Evolutionary conservation across 2,797 vertebrate species (phyloP).

Genomic region (Spinibarbus caldwelli): DNA sequence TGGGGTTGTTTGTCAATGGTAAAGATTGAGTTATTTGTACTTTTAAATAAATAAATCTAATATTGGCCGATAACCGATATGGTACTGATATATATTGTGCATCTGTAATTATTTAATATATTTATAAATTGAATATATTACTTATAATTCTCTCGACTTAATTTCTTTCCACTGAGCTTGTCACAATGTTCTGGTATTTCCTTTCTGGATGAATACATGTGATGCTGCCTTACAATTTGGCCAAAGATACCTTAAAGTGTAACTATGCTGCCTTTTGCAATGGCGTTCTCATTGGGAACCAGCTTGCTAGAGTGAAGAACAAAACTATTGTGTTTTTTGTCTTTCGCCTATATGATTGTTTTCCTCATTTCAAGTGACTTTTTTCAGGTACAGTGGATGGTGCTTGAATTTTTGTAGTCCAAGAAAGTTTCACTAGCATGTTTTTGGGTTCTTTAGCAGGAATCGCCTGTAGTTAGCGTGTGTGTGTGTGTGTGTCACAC

Average conservation of each 20-base stretch:
- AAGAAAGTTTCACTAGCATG: constrained; percentile 6
- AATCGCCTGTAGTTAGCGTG: constrained; percentile 8
- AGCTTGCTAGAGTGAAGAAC: neutral
- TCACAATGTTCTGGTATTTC: neutral
- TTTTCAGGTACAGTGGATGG: neutral
- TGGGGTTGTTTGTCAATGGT: neutral
- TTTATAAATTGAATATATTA: neutral
- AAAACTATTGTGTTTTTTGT: neutral
- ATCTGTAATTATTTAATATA: neutral
- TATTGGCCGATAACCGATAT: neutral
- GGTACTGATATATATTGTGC: neutral
- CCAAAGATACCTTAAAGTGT: neutral
- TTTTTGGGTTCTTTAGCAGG: constrained; percentile 25
- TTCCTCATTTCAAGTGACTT: neutral
- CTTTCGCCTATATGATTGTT: too few species aligned
- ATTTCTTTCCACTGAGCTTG: neutral
- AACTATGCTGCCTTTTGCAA: neutral
- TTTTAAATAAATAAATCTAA: neutral
- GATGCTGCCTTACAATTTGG: neutral
- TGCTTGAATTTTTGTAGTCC: constrained; percentile 7
- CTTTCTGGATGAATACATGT: neutral
- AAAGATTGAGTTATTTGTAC: neutral
- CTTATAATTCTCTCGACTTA: neutral
- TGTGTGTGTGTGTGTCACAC: constrained; percentile 20
- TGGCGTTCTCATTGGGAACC: neutral